Conservation (phyloP, 1,140 invertebrate genomes). For the Zaprionus camerounensis region DNA sequence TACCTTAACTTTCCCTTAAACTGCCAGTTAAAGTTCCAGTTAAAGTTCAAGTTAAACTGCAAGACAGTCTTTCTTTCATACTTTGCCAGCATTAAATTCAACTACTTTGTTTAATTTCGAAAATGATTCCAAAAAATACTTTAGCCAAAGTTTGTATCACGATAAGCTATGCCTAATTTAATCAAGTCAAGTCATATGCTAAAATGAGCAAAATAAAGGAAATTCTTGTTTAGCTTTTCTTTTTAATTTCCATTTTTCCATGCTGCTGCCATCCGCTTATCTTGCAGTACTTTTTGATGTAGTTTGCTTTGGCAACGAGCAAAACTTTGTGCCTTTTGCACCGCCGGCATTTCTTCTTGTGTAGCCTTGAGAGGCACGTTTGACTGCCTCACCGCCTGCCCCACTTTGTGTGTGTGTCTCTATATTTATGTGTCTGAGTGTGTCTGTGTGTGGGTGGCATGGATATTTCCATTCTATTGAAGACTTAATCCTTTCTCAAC, state of each 20-base stretch:
- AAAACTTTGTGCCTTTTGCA: background rate
- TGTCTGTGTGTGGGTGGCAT: constrained; percentile 12
- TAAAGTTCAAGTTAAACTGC: background rate
- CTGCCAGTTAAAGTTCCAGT: background rate
- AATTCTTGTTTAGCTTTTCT: constrained; percentile 1
- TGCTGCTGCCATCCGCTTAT: background rate
- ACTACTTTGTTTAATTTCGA: background rate
- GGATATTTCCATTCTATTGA: constrained; percentile 64
- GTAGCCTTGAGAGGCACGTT: constrained; percentile 23
- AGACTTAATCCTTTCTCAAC: constrained; percentile 75
- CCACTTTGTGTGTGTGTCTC: background rate
- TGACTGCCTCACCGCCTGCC: background rate
- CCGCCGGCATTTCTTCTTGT: constrained; percentile 22
- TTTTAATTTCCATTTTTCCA: background rate
- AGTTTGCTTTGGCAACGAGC: constrained; percentile 3
- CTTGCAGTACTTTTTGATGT: constrained; percentile 2
- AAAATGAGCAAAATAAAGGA: background rate
- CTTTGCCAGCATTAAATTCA: background rate
- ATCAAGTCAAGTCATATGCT: constrained; percentile 3
- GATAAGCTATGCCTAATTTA: background rate
- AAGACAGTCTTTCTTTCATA: too few species aligned
- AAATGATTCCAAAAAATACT: background rate
- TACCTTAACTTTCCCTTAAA: too few species aligned
- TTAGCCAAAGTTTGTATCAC: background rate
- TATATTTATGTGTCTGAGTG: background rate